Evolutionary conservation across 2,888 invertebrate genomes (phyloP).

Genomic region (Cryptops parisi): DNA sequence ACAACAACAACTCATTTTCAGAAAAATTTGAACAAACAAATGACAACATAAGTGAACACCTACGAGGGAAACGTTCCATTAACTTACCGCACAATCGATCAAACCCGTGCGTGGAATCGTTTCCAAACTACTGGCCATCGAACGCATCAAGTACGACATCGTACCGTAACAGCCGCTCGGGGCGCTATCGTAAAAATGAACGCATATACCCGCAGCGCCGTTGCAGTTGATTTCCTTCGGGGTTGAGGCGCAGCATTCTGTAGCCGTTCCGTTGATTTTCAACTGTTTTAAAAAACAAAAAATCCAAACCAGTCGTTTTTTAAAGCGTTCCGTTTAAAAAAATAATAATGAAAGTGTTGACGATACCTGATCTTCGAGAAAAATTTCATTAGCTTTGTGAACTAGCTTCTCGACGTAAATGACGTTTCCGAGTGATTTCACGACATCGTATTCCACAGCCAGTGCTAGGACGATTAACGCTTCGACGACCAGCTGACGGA

Average conservation of each 20-base stretch:
- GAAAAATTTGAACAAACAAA: no score
- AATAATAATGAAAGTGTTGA: no score
- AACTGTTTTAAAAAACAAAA: no score
- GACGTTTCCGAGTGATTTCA: constrained; percentile 55
- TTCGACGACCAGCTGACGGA: constrained; percentile 84
- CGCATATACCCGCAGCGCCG: constrained; percentile 89
- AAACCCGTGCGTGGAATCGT: constrained; percentile 60
- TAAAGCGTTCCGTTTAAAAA: constrained; percentile 9
- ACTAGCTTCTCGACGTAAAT: constrained; percentile 85
- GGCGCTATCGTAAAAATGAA: constrained; percentile 94
- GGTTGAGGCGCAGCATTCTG: constrained; percentile 77
- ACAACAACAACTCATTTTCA: no score
- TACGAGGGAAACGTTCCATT: no score
- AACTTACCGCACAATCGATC: constrained; percentile 51
- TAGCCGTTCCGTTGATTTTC: constrained; percentile 77
- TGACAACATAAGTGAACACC: no score
- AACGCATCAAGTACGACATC: constrained; percentile 87
- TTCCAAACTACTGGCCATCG: constrained; percentile 54
- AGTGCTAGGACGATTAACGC: constrained; percentile 90
- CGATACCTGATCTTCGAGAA: constrained; percentile 47
- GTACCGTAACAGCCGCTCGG: constrained; percentile 89
- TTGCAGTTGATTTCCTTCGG: constrained; percentile 58
- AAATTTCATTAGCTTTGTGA: constrained; percentile 84
- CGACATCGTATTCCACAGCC: constrained; percentile 67
- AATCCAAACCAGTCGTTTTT: no score